These are phyloP conservation scores for Chaetops frenatus DNA, from an alignment of 2,113 vertebrate species.

Conservation along the genomic window DNA sequence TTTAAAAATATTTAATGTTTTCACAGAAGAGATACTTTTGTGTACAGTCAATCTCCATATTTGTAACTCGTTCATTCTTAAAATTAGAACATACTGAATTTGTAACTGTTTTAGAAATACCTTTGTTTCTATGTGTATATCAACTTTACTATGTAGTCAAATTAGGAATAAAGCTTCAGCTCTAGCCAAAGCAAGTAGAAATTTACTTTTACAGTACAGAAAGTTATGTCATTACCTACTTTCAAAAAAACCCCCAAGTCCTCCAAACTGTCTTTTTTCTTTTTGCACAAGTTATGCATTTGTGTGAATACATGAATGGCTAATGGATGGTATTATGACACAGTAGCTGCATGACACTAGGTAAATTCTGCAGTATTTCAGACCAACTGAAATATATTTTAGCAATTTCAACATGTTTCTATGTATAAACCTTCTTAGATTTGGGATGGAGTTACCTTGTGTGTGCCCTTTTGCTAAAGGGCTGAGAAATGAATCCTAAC, in stretches of 20 bases:
- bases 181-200: background rate
- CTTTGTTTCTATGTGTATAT: background rate
- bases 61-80: background rate
- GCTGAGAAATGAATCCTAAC: background rate
- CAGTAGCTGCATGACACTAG: background rate
- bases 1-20: background rate
- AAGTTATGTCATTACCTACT: background rate
- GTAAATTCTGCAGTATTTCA: background rate
- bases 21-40: background rate
- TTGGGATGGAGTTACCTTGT: background rate
- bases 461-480: background rate
- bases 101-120: background rate
- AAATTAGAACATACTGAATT: background rate
- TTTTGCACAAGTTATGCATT: background rate
- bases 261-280: background rate
- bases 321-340: background rate
- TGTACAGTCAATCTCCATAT: background rate
- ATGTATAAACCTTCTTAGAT: background rate
- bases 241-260: background rate
- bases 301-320: accelerated
- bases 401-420: background rate
- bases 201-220: background rate
- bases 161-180: background rate
- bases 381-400: background rate
- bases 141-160: background rate